Percentiles rank a stretch among this genome's conserved stretches.
Conservation (phyloP, 2,888 invertebrate species). For the Leptogaster cylindrica region DNA sequence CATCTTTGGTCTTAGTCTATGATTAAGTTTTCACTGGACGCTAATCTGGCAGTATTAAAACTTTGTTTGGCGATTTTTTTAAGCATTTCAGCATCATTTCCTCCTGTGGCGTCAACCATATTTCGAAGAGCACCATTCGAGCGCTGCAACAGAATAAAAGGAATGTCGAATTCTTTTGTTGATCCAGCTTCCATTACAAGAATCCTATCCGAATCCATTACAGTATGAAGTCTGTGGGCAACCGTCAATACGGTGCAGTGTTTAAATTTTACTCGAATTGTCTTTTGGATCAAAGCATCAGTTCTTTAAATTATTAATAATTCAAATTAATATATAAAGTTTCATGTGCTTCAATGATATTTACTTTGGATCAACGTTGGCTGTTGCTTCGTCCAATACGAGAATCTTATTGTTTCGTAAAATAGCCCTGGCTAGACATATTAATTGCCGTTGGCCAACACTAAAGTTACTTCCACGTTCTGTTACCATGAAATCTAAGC, state of each 20-base stretch:
- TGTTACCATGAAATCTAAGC: conserved; percentile 65
- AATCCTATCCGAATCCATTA: conserved; percentile 90
- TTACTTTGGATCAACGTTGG: conserved; percentile 71
- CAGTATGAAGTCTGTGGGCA: conserved; percentile 88
- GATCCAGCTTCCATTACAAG: conserved; percentile 85
- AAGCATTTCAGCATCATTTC: conserved; percentile 62
- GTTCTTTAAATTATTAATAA: conserved; percentile 65
- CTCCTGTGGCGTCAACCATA: conserved; percentile 76
- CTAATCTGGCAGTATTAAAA: conserved; percentile 51
- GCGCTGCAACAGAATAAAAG: conserved; percentile 69
- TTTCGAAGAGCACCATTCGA: conserved; percentile 68
- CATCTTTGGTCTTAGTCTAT: conserved; percentile 31
- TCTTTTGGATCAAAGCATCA: conserved; percentile 82
- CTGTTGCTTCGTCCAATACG: conserved; percentile 74
- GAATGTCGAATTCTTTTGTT: conserved; percentile 76
- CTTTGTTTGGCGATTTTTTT: conserved; percentile 63
- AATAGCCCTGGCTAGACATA: conserved; percentile 72
- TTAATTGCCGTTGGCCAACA: conserved; percentile 72
- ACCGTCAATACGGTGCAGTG: conserved; percentile 89
- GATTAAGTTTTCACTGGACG: background rate
- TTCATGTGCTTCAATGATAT: background rate
- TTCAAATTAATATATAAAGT: background rate
- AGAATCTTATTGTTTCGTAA: conserved; percentile 69
- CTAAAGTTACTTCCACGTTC: conserved; percentile 69
- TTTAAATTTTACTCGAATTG: conserved; percentile 79